phyloP scores from a whole-genome alignment of 2,888 invertebrate genomes.

The Pammene aurita region DNA sequence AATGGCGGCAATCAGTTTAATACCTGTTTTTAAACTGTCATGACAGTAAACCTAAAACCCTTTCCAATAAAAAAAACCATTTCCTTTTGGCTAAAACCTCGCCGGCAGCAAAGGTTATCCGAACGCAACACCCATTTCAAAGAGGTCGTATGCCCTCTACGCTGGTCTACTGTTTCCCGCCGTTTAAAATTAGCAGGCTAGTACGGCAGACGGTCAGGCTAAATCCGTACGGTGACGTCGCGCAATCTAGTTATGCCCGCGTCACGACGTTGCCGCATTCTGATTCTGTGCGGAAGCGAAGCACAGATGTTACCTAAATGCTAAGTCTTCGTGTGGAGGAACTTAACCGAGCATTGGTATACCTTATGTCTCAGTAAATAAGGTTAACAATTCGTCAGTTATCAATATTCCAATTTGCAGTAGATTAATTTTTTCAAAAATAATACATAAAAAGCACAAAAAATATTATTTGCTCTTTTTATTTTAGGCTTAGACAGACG shows the following conservation, averaged over 20 bases:
- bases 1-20: no score
- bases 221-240: constrained; percentile 74
- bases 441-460: no score
- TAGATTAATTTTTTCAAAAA: no score
- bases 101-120: constrained; percentile 25
- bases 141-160: background rate
- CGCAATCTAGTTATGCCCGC: constrained; percentile 65
- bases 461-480: no score
- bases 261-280: constrained; percentile 47
- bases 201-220: constrained; percentile 68
- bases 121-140: constrained; percentile 42
- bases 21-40: no score
- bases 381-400: no score
- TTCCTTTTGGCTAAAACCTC: constrained; percentile 20
- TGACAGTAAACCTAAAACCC: background rate
- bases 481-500: no score
- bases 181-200: constrained; percentile 37
- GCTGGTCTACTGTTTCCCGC: background rate
- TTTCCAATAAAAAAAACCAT: background rate
- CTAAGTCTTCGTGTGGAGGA: background rate
- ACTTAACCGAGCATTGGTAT: no score
- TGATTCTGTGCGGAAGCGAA: constrained; percentile 61
- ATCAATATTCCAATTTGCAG: no score
- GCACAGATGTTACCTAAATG: constrained; percentile 11
- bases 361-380: no score